Percentiles rank a stretch among this genome's conserved stretches.
Evolutionary conservation across 2,888 invertebrate species (phyloP).

Genomic region (Galerucella pusilla): DNA sequence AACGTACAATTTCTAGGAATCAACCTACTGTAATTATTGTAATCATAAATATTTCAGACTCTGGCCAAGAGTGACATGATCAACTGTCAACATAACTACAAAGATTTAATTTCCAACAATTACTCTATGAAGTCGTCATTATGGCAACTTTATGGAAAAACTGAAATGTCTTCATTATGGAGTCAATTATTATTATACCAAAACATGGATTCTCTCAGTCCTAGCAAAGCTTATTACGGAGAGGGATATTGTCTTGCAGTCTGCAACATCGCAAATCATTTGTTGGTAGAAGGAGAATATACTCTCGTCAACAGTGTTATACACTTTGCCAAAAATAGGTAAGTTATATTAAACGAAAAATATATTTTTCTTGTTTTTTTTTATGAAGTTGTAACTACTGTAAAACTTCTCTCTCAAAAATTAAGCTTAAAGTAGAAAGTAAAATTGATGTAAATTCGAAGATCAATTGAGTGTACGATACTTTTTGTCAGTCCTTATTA

Average conservation of each 20-base stretch:
- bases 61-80: constrained; percentile 86
- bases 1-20: background rate
- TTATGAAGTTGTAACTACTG: too few species aligned
- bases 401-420: too few species aligned
- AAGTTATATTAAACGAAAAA: background rate
- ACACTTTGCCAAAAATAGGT: constrained; percentile 69
- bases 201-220: constrained; percentile 72
- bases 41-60: constrained; percentile 62
- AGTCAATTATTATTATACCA: constrained; percentile 83
- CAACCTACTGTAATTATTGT: background rate
- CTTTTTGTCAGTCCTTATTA: too few species aligned
- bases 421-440: too few species aligned
- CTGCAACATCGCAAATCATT: constrained; percentile 73
- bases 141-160: constrained; percentile 90
- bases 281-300: constrained; percentile 70
- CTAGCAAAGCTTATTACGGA: constrained; percentile 67
- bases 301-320: constrained; percentile 70
- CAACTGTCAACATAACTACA: constrained; percentile 86
- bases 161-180: constrained; percentile 83
- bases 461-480: too few species aligned
- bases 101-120: constrained; percentile 83
- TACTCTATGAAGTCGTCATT: constrained; percentile 85
- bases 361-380: background rate
- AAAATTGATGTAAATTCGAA: too few species aligned
- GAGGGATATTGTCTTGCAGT: constrained; percentile 78